These are phyloP conservation scores for Philopotamus ludificatus DNA, from an alignment of 1,140 invertebrate species.

Conservation along the genomic window DNA sequence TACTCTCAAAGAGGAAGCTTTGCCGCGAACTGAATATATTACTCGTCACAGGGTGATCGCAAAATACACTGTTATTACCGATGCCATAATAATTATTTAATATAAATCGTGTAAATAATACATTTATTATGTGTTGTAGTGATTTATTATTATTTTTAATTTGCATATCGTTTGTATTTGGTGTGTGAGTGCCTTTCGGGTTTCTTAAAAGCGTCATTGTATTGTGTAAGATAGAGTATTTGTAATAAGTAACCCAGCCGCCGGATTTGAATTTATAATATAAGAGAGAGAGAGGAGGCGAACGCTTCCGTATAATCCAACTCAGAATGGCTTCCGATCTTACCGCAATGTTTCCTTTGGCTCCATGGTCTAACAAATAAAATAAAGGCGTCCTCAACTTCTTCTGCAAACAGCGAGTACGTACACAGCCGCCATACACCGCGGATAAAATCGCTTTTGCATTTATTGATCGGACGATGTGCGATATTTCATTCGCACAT, in stretches of 20 bases:
- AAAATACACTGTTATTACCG: neutral
- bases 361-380: conserved; percentile 22
- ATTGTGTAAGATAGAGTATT: conserved; percentile 37
- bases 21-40: conserved; percentile 40
- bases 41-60: conserved; percentile 17
- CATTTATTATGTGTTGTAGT: neutral
- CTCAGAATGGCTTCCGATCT: conserved; percentile 36
- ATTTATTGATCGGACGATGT: neutral
- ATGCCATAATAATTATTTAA: neutral
- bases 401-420: neutral
- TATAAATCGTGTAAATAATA: neutral
- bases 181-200: conserved; percentile 15
- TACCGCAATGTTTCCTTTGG: conserved; percentile 33
- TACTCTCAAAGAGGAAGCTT: conserved; percentile 39
- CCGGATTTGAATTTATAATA: conserved; percentile 38
- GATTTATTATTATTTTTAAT: conserved; percentile 15
- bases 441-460: conserved; percentile 1
- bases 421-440: neutral
- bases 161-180: neutral
- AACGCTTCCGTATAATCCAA: conserved; percentile 38
- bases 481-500: conserved; percentile 7
- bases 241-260: conserved; percentile 37
- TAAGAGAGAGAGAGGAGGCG: conserved; percentile 28
- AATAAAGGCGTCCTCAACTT: conserved; percentile 20
- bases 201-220: conserved; percentile 32